Conservation (phyloP, 1,140 invertebrate species). For the Danaus melanippus region DNA sequence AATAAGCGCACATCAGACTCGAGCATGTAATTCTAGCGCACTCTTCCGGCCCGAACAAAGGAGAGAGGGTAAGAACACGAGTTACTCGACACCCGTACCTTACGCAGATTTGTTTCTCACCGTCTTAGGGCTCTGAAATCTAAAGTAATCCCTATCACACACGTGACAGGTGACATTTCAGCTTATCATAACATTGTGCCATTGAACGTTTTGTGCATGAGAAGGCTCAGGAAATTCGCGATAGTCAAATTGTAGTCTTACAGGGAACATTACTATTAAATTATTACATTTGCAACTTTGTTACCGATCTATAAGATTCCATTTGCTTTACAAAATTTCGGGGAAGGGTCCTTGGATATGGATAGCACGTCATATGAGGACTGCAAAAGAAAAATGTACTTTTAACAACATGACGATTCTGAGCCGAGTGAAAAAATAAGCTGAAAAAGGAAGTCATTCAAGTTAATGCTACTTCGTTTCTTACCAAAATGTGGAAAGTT, state of each 20-base stretch:
- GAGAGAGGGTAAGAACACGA: conserved; percentile 71
- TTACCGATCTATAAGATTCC: conserved; percentile 55
- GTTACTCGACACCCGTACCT: conserved; percentile 71
- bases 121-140: conserved; percentile 32
- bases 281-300: conserved; percentile 68
- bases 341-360: conserved; percentile 55
- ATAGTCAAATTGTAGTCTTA: conserved; percentile 72
- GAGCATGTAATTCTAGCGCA: conserved; percentile 72
- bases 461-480: conserved; percentile 40
- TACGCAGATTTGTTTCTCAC: conserved; percentile 71
- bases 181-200: conserved; percentile 19
- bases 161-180: conserved; percentile 38
- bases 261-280: conserved; percentile 60
- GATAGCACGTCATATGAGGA: conserved; percentile 61
- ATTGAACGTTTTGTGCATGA: conserved; percentile 51
- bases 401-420: conserved; percentile 68
- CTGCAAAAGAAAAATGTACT: conserved; percentile 71
- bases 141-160: conserved; percentile 40
- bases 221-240: conserved; percentile 63
- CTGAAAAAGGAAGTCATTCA: conserved; percentile 67
- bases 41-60: conserved; percentile 70
- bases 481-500: too few relatives aligned
- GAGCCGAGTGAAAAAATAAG: conserved; percentile 64
- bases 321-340: conserved; percentile 53
- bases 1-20: conserved; percentile 71